Evolutionary conservation across 2,797 vertebrate species (phyloP).

Genomic region (Sebastes oblongus): DNA sequence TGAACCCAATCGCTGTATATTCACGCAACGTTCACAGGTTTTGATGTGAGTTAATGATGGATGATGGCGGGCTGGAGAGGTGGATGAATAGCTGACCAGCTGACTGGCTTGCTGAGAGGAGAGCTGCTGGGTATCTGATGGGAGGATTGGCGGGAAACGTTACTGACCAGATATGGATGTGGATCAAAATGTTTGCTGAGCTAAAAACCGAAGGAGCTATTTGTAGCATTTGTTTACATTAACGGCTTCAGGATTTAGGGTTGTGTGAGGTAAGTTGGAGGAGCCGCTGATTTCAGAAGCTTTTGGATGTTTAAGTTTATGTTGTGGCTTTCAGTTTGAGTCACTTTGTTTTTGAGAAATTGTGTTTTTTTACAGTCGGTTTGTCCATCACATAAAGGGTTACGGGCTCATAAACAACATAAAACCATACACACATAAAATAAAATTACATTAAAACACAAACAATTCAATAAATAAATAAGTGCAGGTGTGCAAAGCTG

Average conservation of each 20-base stretch:
- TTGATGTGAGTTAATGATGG: background rate
- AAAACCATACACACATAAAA: background rate
- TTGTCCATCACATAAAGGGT: background rate
- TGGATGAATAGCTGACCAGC: background rate
- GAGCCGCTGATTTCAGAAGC: background rate
- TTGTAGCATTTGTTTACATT: background rate
- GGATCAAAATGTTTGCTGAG: background rate
- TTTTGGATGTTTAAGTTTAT: background rate
- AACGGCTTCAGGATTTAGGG: background rate
- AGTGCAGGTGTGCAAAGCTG: background rate
- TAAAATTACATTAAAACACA: background rate
- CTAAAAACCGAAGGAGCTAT: background rate
- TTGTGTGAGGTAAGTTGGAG: background rate
- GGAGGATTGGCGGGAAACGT: background rate
- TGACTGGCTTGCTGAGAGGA: background rate
- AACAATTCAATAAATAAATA: background rate
- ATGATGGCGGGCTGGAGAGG: conserved; percentile 3
- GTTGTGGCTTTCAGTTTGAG: background rate
- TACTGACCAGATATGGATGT: background rate
- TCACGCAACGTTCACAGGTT: too few relatives aligned
- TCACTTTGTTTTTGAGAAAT: background rate
- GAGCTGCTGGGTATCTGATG: background rate
- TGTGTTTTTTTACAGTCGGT: background rate
- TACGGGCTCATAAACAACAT: background rate
- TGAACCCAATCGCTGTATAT: too few relatives aligned